Evolutionary conservation across 2,113 vertebrate genomes (phyloP).

Genomic region (Puntigrus tetrazona): DNA sequence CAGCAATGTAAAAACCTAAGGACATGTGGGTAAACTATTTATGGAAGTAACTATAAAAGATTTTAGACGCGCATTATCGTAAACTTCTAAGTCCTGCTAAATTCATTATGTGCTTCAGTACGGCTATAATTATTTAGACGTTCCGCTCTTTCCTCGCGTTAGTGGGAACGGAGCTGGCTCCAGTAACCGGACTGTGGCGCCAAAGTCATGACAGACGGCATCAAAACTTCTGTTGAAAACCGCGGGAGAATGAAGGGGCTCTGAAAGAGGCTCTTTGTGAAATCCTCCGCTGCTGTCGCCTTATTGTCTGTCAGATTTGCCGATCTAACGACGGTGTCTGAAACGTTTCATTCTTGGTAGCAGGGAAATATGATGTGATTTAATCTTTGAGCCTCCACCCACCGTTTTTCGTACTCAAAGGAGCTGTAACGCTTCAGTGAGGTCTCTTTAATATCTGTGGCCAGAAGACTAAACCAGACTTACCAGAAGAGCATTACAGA

Average conservation of each 20-base stretch:
- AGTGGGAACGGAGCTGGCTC: constrained; percentile 60
- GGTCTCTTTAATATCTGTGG: constrained; percentile 24
- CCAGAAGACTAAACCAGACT: not conserved
- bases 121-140: constrained; percentile 61
- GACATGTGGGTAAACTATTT: constrained; percentile 71
- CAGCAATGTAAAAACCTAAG: constrained; percentile 56
- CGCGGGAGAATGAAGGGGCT: constrained; percentile 60
- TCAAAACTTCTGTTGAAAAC: constrained; percentile 67
- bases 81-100: constrained; percentile 60
- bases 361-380: constrained; percentile 44
- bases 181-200: constrained; percentile 65
- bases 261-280: constrained; percentile 59
- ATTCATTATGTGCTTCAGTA: not conserved
- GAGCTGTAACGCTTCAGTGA: not conserved
- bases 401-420: constrained; percentile 1
- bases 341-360: constrained; percentile 57
- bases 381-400: constrained; percentile 43
- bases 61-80: constrained; percentile 61
- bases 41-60: constrained; percentile 59
- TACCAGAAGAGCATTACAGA: not conserved
- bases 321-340: constrained; percentile 65
- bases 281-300: constrained; percentile 61
- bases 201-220: constrained; percentile 68
- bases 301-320: constrained; percentile 67
- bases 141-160: constrained; percentile 27